Percentiles rank a stretch among this genome's conserved stretches.
phyloP scores from a whole-genome alignment of 2,797 vertebrate species.

The Anomalospiza imberbis region DNA sequence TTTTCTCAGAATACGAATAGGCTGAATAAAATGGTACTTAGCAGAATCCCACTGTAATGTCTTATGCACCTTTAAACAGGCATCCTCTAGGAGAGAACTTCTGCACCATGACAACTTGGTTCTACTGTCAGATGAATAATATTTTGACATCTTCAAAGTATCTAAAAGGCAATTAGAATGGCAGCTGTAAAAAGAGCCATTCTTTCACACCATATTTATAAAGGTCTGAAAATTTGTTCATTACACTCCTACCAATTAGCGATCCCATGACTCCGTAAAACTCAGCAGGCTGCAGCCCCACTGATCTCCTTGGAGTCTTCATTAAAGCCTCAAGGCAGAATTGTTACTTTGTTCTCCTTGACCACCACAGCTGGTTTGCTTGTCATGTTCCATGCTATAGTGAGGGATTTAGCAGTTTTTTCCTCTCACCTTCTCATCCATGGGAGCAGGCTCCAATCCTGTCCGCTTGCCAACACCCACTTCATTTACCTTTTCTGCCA shows the following conservation, averaged over 20 bases:
- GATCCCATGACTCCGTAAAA: background rate
- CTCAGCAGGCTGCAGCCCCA: background rate
- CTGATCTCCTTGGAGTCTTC: background rate
- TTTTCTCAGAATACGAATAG: background rate
- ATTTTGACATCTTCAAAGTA: background rate
- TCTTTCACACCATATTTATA: background rate
- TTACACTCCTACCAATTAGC: background rate
- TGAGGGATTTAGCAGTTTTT: background rate
- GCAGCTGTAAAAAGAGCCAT: background rate
- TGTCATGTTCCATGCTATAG: background rate
- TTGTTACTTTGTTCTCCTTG: background rate
- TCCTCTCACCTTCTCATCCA: background rate
- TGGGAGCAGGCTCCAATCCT: background rate
- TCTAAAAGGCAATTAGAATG: background rate
- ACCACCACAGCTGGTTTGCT: background rate
- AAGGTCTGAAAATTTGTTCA: background rate
- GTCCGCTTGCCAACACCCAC: no score
- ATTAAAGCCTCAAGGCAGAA: background rate
- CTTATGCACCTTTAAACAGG: background rate
- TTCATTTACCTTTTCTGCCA: background rate
- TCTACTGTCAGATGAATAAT: background rate
- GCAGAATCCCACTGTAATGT: background rate
- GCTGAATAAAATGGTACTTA: background rate
- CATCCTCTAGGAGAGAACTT: background rate
- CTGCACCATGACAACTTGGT: background rate